A percentile compares a stretch with the other conserved stretches of the same genome.
phyloP scores from a whole-genome alignment of 2,113 vertebrate genomes.

The Colaptes auratus region DNA sequence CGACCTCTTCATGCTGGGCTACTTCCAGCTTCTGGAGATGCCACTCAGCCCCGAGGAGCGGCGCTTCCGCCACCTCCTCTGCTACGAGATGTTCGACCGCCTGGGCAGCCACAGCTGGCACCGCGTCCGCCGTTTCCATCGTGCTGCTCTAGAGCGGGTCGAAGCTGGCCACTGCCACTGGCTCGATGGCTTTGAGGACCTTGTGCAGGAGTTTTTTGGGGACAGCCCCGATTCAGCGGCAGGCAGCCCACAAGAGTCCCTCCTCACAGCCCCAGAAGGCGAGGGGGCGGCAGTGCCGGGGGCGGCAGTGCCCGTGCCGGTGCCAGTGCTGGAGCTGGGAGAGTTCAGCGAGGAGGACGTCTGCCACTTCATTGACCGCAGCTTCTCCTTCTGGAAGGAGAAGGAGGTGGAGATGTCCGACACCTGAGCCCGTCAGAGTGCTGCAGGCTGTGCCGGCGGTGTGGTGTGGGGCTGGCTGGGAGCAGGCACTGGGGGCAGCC shows the following conservation, averaged over 20 bases:
- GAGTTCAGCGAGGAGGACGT: slow-evolving; percentile 95
- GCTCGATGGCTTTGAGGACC: slow-evolving; percentile 91
- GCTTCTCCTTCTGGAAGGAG: slow-evolving; percentile 99
- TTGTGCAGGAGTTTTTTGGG: slow-evolving; percentile 88
- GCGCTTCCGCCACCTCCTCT: slow-evolving; percentile 94
- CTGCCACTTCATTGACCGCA: slow-evolving; percentile 93
- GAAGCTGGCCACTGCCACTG: slow-evolving; percentile 86
- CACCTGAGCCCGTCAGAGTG: slow-evolving; percentile 70
- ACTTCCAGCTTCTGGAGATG: slow-evolving; percentile 99
- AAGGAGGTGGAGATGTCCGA: slow-evolving; percentile 93
- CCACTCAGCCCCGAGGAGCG: slow-evolving; percentile 89
- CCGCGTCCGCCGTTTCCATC: slow-evolving; percentile 89
- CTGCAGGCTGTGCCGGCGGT: background rate
- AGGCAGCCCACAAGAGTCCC: background rate
- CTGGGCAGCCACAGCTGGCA: slow-evolving; percentile 92
- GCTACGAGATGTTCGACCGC: slow-evolving; percentile 97
- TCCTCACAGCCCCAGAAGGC: background rate
- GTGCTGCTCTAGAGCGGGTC: slow-evolving; percentile 85
- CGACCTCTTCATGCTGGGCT: slow-evolving; percentile 98
- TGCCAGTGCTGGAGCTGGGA: slow-evolving; percentile 86
- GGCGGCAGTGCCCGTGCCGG: slow-evolving; percentile 54
- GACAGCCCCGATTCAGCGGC: slow-evolving; percentile 48
- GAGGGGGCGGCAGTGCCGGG: background rate
- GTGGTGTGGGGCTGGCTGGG: background rate
- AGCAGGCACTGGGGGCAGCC: background rate